Base-by-base conservation (phyloP, 2,888 invertebrate species). In the Tinea pellionella region DNA sequence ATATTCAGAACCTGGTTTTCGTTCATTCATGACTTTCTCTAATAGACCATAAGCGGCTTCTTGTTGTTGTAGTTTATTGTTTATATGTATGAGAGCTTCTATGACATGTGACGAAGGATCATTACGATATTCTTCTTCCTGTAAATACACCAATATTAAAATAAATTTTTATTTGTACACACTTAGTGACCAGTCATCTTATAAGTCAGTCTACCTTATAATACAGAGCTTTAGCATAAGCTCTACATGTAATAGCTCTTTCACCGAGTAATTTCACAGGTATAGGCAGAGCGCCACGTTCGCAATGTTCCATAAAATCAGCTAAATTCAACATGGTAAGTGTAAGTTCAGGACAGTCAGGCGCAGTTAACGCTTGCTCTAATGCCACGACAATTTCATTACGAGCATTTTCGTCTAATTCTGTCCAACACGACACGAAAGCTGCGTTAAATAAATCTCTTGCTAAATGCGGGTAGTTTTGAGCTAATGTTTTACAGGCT, bases 301-400 rank as follows among this genome's bases (percentile, higher is more conserved):
- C 99, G 70, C 99, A 99, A 75, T 99, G 99, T 71, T 99, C 99
- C 95, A 99, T 96, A 71, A 99, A 99, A 77, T 99, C 99, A 0
- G 98, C 98, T 63, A 99, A 86, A 84, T 99, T 99, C 12, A 99
- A 88, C 62, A 99, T 94, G 0, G 96, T 95, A 68, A 98, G 95
- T 0, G 97, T 96, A 24, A 98, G 93, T 78, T 99, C 98, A 0
- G 98, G 96, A 60, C 96, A 91, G 73, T 98, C 98, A 1, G 96
- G 96, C 0, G 96, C 95, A 64, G 92, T 91, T 12, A 99, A 84
- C 0, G 98, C 98, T 69, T 94, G 92, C 68, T 96, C 94, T 24
- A 99, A 80, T 32, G 95, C 94, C 37, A 90, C 86, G 2, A 97
- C 95, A 4, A 99, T 85, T 68, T 97, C 96, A 63, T 92, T 91